phyloP scores from a whole-genome alignment of 1,140 invertebrate species.

The Vanessa tameamea region DNA sequence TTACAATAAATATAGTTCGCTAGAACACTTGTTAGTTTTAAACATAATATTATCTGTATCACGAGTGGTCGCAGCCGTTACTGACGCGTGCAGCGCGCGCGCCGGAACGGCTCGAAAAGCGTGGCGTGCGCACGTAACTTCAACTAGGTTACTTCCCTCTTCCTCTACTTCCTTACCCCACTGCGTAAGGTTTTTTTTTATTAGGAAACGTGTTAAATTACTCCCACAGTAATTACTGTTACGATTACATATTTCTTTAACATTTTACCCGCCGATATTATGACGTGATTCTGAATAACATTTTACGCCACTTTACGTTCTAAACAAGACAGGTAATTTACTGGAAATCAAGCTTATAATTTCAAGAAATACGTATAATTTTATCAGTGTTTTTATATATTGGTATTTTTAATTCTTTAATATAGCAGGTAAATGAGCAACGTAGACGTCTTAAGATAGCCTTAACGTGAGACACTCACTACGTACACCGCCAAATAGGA shows the following conservation, averaged over 20 bases:
- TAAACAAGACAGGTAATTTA: not conserved
- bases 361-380: too few relatives aligned
- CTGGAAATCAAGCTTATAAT: too few relatives aligned
- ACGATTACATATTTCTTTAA: slow-evolving; percentile 2
- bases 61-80: slow-evolving; percentile 18
- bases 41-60: not conserved
- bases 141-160: slow-evolving; percentile 67
- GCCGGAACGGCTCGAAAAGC: slow-evolving; percentile 52
- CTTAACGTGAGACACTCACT: too few relatives aligned
- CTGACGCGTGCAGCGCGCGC: slow-evolving; percentile 33
- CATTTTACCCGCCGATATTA: not conserved
- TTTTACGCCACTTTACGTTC: not conserved
- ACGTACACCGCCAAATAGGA: too few relatives aligned
- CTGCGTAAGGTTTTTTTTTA: slow-evolving; percentile 49
- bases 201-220: slow-evolving; percentile 18
- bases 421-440: too few relatives aligned
- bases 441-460: too few relatives aligned
- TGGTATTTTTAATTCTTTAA: too few relatives aligned
- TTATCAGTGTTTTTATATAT: too few relatives aligned
- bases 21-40: not conserved
- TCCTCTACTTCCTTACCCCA: slow-evolving; percentile 45
- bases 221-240: slow-evolving; percentile 9
- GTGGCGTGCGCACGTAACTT: slow-evolving; percentile 54
- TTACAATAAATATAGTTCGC: too few relatives aligned
- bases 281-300: slow-evolving; percentile 1